Evolutionary conservation across 1,140 invertebrate species (phyloP).

Genomic region (Drosophila rhopaloa): DNA sequence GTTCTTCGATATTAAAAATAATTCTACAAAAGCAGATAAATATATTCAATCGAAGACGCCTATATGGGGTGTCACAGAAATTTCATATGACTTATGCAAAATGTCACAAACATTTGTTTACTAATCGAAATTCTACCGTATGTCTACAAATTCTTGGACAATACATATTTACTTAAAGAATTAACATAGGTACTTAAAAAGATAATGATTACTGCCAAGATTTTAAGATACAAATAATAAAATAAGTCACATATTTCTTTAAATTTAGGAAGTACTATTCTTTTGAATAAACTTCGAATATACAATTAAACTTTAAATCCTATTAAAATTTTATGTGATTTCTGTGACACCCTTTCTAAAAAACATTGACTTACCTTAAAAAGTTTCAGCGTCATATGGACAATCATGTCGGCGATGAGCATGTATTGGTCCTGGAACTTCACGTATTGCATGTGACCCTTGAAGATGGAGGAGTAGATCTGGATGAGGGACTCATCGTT

Average conservation of each 20-base stretch:
- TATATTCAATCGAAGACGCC: not conserved
- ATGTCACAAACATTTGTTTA: not conserved
- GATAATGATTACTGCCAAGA: no score
- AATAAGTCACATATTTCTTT: no score
- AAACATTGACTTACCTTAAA: constrained; percentile 88
- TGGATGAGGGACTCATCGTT: constrained; percentile 90
- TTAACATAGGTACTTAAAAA: no score
- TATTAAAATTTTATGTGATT: no score
- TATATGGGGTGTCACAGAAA: not conserved
- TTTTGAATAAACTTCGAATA: no score
- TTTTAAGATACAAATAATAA: no score
- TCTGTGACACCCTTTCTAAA: not conserved
- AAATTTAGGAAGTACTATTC: no score
- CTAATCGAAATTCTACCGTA: not conserved
- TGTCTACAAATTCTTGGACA: not conserved
- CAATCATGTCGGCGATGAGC: constrained; percentile 87
- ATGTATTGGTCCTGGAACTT: constrained; percentile 89
- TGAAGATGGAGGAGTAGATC: constrained; percentile 93
- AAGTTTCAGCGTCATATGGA: constrained; percentile 92
- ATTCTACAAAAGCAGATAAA: constrained; percentile 11
- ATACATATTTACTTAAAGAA: no score
- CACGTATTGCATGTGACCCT: constrained; percentile 88
- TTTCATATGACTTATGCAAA: not conserved
- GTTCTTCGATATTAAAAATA: constrained; percentile 27
- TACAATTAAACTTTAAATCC: no score